Evolutionary conservation across 2,888 invertebrate species (phyloP).

Genomic region (Sussaba pulchella): DNA sequence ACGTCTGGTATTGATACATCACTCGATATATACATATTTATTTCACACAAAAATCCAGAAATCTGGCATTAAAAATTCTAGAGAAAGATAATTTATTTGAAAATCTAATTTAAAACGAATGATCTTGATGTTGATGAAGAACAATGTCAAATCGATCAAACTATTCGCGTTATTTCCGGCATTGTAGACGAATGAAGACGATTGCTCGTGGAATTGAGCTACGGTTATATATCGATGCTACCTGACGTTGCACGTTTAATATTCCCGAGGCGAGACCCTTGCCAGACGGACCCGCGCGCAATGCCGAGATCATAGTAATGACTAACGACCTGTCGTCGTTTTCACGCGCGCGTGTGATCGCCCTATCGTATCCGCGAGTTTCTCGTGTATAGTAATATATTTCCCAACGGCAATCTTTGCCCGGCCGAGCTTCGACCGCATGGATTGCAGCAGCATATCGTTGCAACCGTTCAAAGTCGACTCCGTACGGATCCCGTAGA

Average conservation of each 20-base stretch:
- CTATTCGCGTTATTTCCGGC: too few species aligned
- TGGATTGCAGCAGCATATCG: neutral
- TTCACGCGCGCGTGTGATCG: slow-evolving; percentile 58
- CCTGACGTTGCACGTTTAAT: slow-evolving; percentile 59
- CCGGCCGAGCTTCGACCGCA: slow-evolving; percentile 31
- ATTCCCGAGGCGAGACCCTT: slow-evolving; percentile 29
- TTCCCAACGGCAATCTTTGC: slow-evolving; percentile 44
- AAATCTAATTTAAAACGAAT: too few species aligned
- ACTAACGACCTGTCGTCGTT: slow-evolving; percentile 68
- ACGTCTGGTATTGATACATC: too few species aligned
- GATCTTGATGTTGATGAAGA: too few species aligned
- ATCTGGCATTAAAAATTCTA: too few species aligned
- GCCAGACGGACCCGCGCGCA: slow-evolving; percentile 5
- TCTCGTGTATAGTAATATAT: slow-evolving; percentile 34
- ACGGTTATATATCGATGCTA: slow-evolving; percentile 53
- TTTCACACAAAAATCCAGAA: too few species aligned
- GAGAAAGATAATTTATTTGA: too few species aligned
- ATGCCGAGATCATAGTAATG: slow-evolving; percentile 53
- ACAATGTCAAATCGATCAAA: too few species aligned
- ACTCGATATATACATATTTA: too few species aligned
- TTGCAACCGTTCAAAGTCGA: slow-evolving; percentile 20
- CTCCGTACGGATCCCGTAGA: slow-evolving; percentile 41
- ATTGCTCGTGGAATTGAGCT: too few species aligned
- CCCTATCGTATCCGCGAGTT: slow-evolving; percentile 41
- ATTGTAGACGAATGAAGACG: too few species aligned